These are phyloP conservation scores for Ctenicera cuprea DNA, from an alignment of 2,888 invertebrate genomes.

Conservation along the genomic window DNA sequence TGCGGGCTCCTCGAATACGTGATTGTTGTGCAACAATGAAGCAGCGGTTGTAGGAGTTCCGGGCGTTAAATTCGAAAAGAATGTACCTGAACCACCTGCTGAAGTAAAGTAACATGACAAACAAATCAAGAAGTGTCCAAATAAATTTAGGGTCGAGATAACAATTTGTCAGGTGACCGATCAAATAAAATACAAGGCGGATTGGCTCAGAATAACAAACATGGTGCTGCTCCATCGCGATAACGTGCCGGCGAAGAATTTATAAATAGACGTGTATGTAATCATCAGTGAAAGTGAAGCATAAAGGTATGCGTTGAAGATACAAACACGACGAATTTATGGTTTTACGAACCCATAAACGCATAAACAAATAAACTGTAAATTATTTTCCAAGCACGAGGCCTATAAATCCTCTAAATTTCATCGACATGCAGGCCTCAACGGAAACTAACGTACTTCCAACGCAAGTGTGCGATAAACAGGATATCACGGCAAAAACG, in stretches of 20 bases:
- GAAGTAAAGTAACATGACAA: constrained; percentile 53
- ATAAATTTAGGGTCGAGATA: constrained; percentile 55
- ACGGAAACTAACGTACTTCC: constrained; percentile 50
- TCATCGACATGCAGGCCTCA: constrained; percentile 54
- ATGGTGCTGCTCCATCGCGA: constrained; percentile 28
- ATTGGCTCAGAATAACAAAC: constrained; percentile 28
- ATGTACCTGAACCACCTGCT: constrained; percentile 47
- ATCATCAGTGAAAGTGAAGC: constrained; percentile 35
- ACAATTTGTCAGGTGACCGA: constrained; percentile 53
- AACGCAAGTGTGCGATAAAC: constrained; percentile 47
- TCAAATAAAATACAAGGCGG: constrained; percentile 48
- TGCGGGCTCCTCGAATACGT: background rate
- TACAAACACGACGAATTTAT: constrained; percentile 19
- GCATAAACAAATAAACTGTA: constrained; percentile 14
- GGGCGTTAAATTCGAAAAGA: constrained; percentile 29
- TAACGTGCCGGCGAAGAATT: constrained; percentile 28
- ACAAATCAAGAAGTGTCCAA: constrained; percentile 49
- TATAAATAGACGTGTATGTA: constrained; percentile 36
- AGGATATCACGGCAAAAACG: constrained; percentile 56
- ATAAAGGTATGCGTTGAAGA: constrained; percentile 28
- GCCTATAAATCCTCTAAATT: background rate
- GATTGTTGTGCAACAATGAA: constrained; percentile 10
- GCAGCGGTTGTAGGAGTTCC: background rate
- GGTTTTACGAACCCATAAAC: constrained; percentile 23
- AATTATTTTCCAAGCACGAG: background rate